Conservation (phyloP, 1,140 invertebrate genomes). For the Lepidurus couesii region DNA sequence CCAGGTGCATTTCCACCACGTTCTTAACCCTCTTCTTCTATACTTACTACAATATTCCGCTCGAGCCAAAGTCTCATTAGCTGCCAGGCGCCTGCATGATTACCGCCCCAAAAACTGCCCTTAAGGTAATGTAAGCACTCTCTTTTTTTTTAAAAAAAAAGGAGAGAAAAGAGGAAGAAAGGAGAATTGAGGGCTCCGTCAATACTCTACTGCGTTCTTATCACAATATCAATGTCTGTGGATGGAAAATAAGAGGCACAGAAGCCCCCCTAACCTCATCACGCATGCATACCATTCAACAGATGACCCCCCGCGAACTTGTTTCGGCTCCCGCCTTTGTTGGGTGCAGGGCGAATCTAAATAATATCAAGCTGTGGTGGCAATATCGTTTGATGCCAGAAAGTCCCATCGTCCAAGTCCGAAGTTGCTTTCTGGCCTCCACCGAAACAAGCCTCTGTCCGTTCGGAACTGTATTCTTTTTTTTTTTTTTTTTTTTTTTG, state of each 20-base stretch:
- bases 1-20: neutral
- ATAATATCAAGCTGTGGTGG: slow-evolving; percentile 11
- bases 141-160: neutral
- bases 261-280: neutral
- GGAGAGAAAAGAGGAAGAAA: neutral
- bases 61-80: neutral
- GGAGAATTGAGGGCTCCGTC: neutral
- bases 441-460: neutral
- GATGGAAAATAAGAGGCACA: neutral
- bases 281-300: neutral
- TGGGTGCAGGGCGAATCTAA: neutral
- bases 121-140: neutral
- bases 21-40: neutral
- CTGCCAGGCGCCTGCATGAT: neutral
- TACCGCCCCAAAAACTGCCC: neutral
- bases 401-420: neutral
- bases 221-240: neutral
- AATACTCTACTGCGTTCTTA: neutral
- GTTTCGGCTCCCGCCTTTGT: neutral
- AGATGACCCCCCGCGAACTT: neutral
- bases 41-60: neutral
- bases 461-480: neutral
- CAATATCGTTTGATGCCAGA: neutral
- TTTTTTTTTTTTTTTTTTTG: neutral
- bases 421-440: neutral